Evolutionary conservation across 2,888 invertebrate genomes (phyloP), one percentile per base, ranked within the genome.

Genomic region (Orthonychiurus folsomi): DNA sequence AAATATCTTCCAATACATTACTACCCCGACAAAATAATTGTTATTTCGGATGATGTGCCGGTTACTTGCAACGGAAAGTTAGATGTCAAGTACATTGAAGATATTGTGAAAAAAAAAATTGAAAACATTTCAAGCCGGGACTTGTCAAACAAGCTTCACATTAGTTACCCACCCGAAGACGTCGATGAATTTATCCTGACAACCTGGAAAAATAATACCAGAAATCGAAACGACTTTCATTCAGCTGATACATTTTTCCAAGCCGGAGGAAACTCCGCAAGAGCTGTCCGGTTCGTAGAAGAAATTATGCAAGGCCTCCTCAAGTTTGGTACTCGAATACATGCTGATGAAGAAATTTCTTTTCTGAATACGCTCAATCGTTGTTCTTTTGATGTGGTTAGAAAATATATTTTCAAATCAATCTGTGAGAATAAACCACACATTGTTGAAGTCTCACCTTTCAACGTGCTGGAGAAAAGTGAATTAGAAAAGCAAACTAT

Each of bases 211-310:
- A 52, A 52, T 20, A 23, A 23, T 9, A 20, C 20, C 9, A n/a
- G 21, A 21, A 20, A 52, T 20, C 52, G 21, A 9, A 20, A 52
- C 5, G 21, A 20, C 9, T 23, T 21, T 24, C 25, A 24, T 12
- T 3, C 3, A 9, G 3, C 24, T 26, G 27, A 18, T n/a, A 21
- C 23, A 18, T 56, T 56, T 27, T 27, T 56, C 24, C 5, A 25
- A n/a, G 26, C n/a, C 53, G 89, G 89, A 27, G 89, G 89, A 2
- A 84, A 84, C 73, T 90, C 89, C 0, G 80, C 89, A 64, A 76
- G 80, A 28, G 87, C 86, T 20, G 77, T 88, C 12, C 80, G 85
- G 68, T 78, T 89, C 61, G 79, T 82, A 50, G 82, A 81, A 69
- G 81, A 81, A 71, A 74, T 87, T 57, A 81, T 84, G 66, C 60